Conservation (phyloP, 2,797 vertebrate species). For the Chlorospingus semifuscus region DNA sequence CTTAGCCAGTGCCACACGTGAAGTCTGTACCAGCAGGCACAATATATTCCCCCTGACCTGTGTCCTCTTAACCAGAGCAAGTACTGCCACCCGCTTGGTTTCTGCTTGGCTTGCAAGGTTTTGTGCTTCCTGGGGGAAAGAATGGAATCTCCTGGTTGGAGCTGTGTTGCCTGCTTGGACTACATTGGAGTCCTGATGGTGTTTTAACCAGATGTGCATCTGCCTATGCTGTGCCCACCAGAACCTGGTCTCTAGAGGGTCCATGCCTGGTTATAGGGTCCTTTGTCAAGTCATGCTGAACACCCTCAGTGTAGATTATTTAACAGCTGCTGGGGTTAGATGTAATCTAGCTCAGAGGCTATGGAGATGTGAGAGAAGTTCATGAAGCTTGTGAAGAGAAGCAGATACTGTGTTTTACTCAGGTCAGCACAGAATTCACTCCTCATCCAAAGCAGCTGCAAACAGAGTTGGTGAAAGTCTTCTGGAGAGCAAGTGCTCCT, state of each 20-base stretch:
- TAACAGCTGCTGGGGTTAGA: neutral
- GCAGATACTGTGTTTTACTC: neutral
- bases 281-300: neutral
- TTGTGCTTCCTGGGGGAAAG: neutral
- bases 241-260: neutral
- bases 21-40: neutral
- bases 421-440: neutral
- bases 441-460: neutral
- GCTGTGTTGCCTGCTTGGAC: neutral
- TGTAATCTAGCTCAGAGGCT: neutral
- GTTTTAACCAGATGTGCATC: neutral
- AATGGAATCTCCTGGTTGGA: neutral
- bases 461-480: conserved; percentile 22
- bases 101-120: neutral
- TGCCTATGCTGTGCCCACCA: neutral
- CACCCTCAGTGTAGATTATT: neutral
- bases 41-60: neutral
- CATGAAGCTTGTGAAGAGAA: neutral
- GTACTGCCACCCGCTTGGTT: neutral
- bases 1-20: neutral
- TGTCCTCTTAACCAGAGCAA: neutral
- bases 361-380: neutral
- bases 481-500: neutral
- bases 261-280: neutral
- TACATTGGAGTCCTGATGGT: rapidly evolving